phyloP scores from a whole-genome alignment of 2,888 invertebrate species.

The Drosophila mimica region DNA sequence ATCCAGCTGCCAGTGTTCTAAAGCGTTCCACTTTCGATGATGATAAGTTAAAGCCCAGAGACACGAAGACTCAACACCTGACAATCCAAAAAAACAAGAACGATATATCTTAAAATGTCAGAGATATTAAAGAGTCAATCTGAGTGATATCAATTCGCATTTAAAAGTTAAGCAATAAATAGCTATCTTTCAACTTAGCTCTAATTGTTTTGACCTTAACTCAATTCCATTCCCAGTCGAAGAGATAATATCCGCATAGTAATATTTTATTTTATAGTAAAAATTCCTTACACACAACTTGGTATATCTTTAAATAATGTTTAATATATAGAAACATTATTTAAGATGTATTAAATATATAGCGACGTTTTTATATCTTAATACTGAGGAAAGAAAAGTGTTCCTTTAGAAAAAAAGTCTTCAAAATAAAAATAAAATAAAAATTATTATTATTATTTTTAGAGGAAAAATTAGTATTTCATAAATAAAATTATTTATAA shows the following conservation, averaged over 20 bases:
- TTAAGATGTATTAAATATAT: not conserved
- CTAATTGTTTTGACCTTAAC: not conserved
- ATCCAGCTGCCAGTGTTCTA: slow-evolving; percentile 49
- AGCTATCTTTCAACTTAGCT: not conserved
- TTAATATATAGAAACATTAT: no score
- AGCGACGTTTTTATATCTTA: no score
- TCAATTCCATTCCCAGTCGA: no score
- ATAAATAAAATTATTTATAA: not conserved
- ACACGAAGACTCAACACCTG: slow-evolving; percentile 5
- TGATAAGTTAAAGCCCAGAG: slow-evolving; percentile 25
- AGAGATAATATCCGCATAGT: no score
- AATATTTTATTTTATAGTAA: no score
- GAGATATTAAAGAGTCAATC: not conserved
- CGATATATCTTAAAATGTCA: slow-evolving; percentile 1
- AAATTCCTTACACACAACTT: no score
- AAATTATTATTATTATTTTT: not conserved
- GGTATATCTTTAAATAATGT: no score
- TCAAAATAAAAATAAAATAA: no score
- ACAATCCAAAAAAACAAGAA: slow-evolving; percentile 9
- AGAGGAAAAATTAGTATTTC: not conserved
- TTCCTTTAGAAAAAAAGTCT: no score
- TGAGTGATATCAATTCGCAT: not conserved
- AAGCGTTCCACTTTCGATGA: slow-evolving; percentile 43
- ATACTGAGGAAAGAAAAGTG: no score
- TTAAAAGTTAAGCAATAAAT: not conserved